phyloP scores from a whole-genome alignment of 2,888 invertebrate species.

The Idaea straminata region DNA sequence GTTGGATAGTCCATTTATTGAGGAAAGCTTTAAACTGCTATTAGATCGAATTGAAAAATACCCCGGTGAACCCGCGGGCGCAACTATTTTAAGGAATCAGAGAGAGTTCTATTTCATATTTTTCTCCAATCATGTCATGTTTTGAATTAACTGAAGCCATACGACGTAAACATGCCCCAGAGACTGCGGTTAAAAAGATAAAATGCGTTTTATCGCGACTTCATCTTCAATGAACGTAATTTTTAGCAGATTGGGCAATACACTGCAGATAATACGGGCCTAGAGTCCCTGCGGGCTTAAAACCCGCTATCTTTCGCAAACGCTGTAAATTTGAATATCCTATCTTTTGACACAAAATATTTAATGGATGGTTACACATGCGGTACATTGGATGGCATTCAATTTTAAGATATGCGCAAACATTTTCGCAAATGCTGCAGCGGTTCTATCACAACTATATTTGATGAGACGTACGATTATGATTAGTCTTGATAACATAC shows the following conservation, averaged over 20 bases:
- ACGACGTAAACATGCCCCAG: not conserved
- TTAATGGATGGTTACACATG: conserved; percentile 23
- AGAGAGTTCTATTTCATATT: not conserved
- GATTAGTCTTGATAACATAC: too few species aligned
- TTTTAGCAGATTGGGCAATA: conserved; percentile 15
- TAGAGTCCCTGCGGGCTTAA: conserved; percentile 38
- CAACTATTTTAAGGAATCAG: too few species aligned
- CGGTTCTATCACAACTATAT: not conserved
- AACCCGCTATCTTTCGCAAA: conserved; percentile 25
- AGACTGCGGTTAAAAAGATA: conserved; percentile 9
- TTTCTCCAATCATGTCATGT: not conserved
- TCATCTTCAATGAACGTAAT: conserved; percentile 21
- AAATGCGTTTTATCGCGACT: conserved; percentile 30
- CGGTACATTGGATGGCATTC: conserved; percentile 16
- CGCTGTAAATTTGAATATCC: conserved; percentile 25
- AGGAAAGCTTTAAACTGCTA: too few species aligned
- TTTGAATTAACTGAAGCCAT: not conserved
- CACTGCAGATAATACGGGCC: conserved; percentile 43
- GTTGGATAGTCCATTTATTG: too few species aligned
- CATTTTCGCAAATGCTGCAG: not conserved
- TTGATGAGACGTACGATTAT: too few species aligned
- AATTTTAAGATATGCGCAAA: not conserved
- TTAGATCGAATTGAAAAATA: too few species aligned
- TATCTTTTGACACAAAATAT: conserved; percentile 29
- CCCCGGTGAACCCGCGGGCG: too few species aligned